phyloP scores from a whole-genome alignment of 1,140 invertebrate species.

The Cotesia glomerata region DNA sequence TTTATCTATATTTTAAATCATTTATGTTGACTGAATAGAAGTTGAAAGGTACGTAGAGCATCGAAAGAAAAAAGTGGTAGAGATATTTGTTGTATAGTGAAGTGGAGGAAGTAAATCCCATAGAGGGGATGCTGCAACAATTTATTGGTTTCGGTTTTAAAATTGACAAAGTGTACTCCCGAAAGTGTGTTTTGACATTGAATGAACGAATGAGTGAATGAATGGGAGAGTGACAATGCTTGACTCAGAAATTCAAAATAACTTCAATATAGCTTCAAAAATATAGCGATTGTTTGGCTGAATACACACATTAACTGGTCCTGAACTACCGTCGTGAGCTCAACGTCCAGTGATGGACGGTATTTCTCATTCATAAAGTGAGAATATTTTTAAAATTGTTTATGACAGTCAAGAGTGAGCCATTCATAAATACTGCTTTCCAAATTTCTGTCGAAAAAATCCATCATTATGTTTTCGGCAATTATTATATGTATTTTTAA shows the following conservation, averaged over 20 bases:
- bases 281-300: background rate
- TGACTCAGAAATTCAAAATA: conserved; percentile 51
- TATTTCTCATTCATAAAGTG: background rate
- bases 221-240: conserved; percentile 47
- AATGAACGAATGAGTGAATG: conserved; percentile 32
- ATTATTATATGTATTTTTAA: no score
- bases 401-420: background rate
- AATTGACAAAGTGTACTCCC: conserved; percentile 17
- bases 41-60: background rate
- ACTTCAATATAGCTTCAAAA: conserved; percentile 46
- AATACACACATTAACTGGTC: background rate
- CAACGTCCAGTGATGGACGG: background rate
- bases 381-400: conserved; percentile 7
- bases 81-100: conserved; percentile 37
- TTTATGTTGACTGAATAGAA: no score
- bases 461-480: no score
- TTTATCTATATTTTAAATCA: background rate
- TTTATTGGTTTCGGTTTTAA: conserved; percentile 48
- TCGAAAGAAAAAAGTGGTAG: conserved; percentile 15
- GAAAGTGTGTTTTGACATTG: conserved; percentile 7
- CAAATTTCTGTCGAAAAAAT: no score
- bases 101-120: conserved; percentile 17
- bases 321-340: background rate
- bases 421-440: no score
- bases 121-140: conserved; percentile 46